phyloP scores from a whole-genome alignment of 2,888 invertebrate genomes.

The Oscheius sp. region DNA sequence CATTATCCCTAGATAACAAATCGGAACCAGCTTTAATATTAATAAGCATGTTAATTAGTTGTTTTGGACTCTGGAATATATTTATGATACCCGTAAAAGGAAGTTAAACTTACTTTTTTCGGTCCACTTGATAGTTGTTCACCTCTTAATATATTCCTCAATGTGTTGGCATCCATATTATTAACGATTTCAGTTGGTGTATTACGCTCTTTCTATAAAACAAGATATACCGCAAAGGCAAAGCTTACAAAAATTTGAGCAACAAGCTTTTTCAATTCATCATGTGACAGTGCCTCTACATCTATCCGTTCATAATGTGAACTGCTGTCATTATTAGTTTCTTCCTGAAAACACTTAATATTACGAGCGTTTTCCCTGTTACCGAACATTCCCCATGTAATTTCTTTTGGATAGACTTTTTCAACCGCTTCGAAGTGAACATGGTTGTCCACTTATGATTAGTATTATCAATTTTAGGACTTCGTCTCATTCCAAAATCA shows the following conservation, averaged over 20 bases:
- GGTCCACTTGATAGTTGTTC: background rate
- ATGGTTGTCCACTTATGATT: conserved; percentile 43
- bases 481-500: conserved; percentile 41
- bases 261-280: conserved; percentile 7
- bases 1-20: background rate
- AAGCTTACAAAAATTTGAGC: conserved; percentile 10
- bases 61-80: conserved; percentile 19
- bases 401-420: conserved; percentile 30
- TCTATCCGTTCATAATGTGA: conserved; percentile 17
- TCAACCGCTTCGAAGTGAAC: conserved; percentile 47
- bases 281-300: background rate
- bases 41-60: conserved; percentile 20
- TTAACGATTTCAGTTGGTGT: background rate
- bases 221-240: background rate
- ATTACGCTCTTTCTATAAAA: conserved; percentile 13
- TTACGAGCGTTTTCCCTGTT: background rate
- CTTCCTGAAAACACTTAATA: conserved; percentile 20
- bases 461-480: conserved; percentile 34
- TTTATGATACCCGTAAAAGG: background rate
- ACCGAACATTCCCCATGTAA: conserved; percentile 30
- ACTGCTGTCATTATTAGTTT: conserved; percentile 27
- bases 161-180: background rate
- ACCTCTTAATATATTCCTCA: background rate
- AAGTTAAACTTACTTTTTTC: conserved; percentile 2
- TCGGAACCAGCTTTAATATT: background rate